phyloP scores from a whole-genome alignment of 2,888 invertebrate genomes.

The Venusia cambrica region DNA sequence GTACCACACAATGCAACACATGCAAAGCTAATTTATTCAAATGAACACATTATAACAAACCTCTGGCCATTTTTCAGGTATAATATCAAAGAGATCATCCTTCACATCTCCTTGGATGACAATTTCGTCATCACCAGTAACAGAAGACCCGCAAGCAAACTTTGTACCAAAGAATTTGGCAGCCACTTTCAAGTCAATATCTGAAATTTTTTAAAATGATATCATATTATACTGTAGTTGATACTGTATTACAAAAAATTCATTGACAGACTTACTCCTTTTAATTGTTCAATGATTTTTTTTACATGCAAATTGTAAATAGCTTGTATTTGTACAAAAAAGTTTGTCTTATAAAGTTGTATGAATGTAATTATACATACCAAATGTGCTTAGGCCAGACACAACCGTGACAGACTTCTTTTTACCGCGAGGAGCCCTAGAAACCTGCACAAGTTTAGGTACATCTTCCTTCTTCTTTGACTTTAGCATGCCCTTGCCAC shows the following conservation, averaged over 20 bases:
- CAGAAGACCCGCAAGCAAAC: slow-evolving; percentile 99
- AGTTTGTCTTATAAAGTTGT: neutral
- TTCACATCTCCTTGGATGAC: slow-evolving; percentile 99
- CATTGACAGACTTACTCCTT: no score
- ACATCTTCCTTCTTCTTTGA: slow-evolving; percentile 96
- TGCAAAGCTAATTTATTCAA: no score
- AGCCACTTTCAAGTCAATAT: slow-evolving; percentile 98
- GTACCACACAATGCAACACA: no score
- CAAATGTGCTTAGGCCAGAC: slow-evolving; percentile 96
- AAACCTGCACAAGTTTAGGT: slow-evolving; percentile 91
- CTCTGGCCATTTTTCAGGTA: slow-evolving; percentile 99
- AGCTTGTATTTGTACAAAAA: no score
- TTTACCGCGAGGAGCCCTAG: slow-evolving; percentile 96
- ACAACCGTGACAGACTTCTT: slow-evolving; percentile 99
- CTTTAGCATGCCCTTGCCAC: slow-evolving; percentile 97
- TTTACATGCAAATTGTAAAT: no score
- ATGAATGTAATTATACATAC: slow-evolving; percentile 62
- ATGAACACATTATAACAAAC: no score
- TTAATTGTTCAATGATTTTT: no score
- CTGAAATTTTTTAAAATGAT: no score
- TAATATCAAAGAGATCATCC: slow-evolving; percentile 98
- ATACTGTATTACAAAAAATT: no score
- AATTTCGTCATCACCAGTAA: slow-evolving; percentile 99
- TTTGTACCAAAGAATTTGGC: slow-evolving; percentile 98
- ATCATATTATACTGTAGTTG: no score